Base-by-base conservation (phyloP, 1,140 invertebrate species). In the Drusus annulatus region DNA sequence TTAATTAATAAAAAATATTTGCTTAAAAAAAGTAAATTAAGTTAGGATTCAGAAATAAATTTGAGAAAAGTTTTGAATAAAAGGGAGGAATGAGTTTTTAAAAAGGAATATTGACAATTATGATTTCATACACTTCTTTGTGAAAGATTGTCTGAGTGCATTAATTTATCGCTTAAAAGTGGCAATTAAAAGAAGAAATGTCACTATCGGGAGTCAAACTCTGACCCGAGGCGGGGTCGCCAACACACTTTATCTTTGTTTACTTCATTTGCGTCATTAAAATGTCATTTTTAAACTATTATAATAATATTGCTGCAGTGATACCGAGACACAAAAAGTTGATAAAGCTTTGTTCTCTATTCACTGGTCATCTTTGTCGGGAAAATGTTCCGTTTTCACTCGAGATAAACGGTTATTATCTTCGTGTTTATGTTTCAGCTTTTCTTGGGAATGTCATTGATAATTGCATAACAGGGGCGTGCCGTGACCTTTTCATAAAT, bases 191-290 rank as follows among this genome's bases (percentile, higher is more conserved):
- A 78, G 54, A 78, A 31, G 31, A 71, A 58, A 31, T 23, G 50
- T 81, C 63, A 60, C 36, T 50, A 31, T 28, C 31, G 5, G 76
- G 60, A 50, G 62, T 76, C 77, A 74, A 28, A 79, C 76, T 51
- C 45, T 82, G 81, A 82, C 60, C 81, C 62, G 19, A 1, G 76
- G 15, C 56, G 10, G 76, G 81, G 81, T 82, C 78, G 52, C 76
- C 60, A 79, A 79, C 81, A 69, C 77, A 19, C 23, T 23, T 78
- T 79, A 78, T 78, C 80, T 21, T 78, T 82, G 81, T 82, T 82
- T 82, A 82, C 81, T 82, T 31, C 81, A 69, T 82, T 81, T 79
- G 74, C 77, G 81, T 82, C 81, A 79, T 77, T 68, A 76, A 78
- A 79, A 79, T 79, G 78, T 56, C 71, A 73, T 54, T 77, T 79